A percentile compares a stretch with the other conserved stretches of the same genome.
Evolutionary conservation across 1,140 invertebrate species (phyloP).

Genomic region (Acromyrmex charruanus): DNA sequence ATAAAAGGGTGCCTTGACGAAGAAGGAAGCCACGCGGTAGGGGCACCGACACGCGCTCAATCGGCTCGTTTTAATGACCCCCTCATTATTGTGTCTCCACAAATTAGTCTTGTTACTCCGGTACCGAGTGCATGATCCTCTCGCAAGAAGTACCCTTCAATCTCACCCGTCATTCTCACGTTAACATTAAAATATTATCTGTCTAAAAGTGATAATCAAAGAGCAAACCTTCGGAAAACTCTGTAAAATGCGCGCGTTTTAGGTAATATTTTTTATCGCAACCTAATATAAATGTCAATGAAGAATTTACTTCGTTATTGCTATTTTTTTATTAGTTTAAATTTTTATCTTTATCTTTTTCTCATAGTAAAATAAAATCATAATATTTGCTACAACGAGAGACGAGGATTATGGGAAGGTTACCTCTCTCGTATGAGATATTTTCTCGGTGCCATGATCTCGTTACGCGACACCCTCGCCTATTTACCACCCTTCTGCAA

Average conservation of each 20-base stretch:
- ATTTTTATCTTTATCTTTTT: not conserved
- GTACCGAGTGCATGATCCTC: constrained; percentile 14
- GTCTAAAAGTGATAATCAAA: not conserved
- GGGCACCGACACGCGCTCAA: constrained; percentile 64
- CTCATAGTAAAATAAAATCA: not conserved
- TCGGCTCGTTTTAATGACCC: constrained; percentile 77
- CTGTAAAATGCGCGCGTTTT: not conserved
- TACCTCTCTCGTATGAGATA: constrained; percentile 58
- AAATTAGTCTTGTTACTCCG: constrained; percentile 77
- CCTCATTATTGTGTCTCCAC: constrained; percentile 82
- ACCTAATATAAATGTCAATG: not conserved
- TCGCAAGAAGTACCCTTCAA: constrained; percentile 39
- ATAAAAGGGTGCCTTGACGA: constrained; percentile 62
- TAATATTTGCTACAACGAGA: constrained; percentile 9
- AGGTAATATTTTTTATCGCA: not conserved
- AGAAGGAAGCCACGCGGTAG: constrained; percentile 63
- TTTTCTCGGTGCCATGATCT: constrained; percentile 68
- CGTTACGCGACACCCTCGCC: constrained; percentile 71
- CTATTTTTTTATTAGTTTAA: not conserved
- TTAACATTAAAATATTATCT: constrained; percentile 18
- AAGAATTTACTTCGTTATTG: not conserved
- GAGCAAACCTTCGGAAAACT: not conserved
- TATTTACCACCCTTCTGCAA: constrained; percentile 62
- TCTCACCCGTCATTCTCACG: constrained; percentile 20
- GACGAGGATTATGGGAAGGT: constrained; percentile 54